These are phyloP conservation scores for Pogonomyrmex californicus DNA, from an alignment of 1,140 invertebrate species.

Conservation along the genomic window DNA sequence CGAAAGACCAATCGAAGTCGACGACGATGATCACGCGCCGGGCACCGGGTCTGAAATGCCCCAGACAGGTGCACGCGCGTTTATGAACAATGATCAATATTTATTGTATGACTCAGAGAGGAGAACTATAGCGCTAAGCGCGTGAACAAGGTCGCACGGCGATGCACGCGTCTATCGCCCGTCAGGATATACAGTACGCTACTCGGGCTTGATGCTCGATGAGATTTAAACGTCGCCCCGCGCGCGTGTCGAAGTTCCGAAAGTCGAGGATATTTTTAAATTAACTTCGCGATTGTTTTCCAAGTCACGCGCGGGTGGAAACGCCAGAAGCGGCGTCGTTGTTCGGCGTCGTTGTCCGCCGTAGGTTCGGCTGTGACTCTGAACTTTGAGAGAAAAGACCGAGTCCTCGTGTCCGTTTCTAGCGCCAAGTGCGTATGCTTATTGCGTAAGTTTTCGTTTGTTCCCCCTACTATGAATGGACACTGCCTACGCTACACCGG, in stretches of 20 bases:
- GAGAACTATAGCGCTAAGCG: conserved; percentile 69
- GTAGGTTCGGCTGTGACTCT: conserved; percentile 34
- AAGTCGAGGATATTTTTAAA: conserved; percentile 62
- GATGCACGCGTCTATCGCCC: conserved; percentile 69
- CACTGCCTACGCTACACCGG: not conserved
- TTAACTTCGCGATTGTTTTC: conserved; percentile 66
- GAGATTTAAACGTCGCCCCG: conserved; percentile 45
- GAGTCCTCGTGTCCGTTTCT: conserved; percentile 64
- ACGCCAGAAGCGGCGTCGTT: not conserved
- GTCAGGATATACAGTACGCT: conserved; percentile 62
- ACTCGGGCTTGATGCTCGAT: conserved; percentile 41
- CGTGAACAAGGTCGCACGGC: conserved; percentile 75
- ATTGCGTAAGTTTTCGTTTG: conserved; percentile 49
- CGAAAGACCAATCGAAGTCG: not conserved
- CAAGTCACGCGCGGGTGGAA: conserved; percentile 65
- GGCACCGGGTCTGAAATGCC: not conserved
- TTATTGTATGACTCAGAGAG: conserved; percentile 80
- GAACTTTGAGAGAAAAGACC: conserved; percentile 33
- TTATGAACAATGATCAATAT: conserved; percentile 82
- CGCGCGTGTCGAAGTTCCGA: conserved; percentile 24
- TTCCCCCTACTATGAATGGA: conserved; percentile 39
- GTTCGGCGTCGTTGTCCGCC: not conserved
- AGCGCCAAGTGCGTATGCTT: conserved; percentile 71
- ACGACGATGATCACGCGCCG: not conserved
- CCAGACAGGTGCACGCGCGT: conserved; percentile 28